These are phyloP conservation scores for Olivierus martensii DNA, from an alignment of 1,140 invertebrate species.

Conservation along the genomic window DNA sequence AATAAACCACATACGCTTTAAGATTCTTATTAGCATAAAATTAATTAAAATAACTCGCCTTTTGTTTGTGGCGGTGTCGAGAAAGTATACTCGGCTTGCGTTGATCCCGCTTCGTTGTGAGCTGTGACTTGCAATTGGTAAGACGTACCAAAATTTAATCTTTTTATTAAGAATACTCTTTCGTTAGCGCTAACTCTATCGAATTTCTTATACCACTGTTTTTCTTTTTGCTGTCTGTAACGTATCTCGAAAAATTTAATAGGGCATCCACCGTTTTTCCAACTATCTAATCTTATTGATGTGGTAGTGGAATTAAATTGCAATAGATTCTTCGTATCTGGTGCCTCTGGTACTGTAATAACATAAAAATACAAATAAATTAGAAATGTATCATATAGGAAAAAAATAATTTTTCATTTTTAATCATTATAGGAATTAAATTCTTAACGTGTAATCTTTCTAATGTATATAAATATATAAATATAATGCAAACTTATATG, in stretches of 20 bases:
- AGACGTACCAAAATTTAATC: constrained; percentile 61
- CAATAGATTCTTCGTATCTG: constrained; percentile 29
- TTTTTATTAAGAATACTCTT: constrained; percentile 26
- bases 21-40: too few relatives aligned
- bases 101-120: constrained; percentile 81
- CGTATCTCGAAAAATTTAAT: constrained; percentile 57
- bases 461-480: too few relatives aligned
- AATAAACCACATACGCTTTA: too few relatives aligned
- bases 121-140: constrained; percentile 75
- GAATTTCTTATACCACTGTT: constrained; percentile 11
- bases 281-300: constrained; percentile 74
- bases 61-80: constrained; percentile 17
- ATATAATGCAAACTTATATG: too few relatives aligned
- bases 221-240: constrained; percentile 10
- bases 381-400: too few relatives aligned
- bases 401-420: too few relatives aligned
- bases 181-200: constrained; percentile 5
- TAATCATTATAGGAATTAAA: too few relatives aligned
- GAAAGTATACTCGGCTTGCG: constrained; percentile 65
- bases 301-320: constrained; percentile 71
- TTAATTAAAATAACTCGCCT: too few relatives aligned
- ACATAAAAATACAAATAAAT: not conserved
- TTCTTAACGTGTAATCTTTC: too few relatives aligned
- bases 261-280: constrained; percentile 88
- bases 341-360: constrained; percentile 18